These are phyloP conservation scores for Choloepus didactylus DNA, from an alignment of 2,797 vertebrate genomes.

Conservation along the genomic window DNA sequence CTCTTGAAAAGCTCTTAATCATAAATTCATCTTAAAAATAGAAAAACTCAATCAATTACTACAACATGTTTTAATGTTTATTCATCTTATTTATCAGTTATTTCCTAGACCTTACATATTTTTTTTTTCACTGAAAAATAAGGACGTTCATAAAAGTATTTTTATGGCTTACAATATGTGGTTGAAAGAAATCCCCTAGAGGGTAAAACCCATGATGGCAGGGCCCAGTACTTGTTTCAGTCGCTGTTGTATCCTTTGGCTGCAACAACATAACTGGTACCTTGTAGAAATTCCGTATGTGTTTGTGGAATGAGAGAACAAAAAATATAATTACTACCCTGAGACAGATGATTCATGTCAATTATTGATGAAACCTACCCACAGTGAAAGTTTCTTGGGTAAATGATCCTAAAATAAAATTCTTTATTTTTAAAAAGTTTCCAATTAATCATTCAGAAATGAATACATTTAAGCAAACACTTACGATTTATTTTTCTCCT, in stretches of 20 bases:
- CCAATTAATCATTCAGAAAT: not conserved
- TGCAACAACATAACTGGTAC: no score
- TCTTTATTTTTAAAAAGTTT: conserved; percentile 2
- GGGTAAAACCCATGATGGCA: not conserved
- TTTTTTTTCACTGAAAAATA: conserved; percentile 1
- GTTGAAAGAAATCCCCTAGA: not conserved
- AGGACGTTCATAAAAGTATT: not conserved
- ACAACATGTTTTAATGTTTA: not conserved
- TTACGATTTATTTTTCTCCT: not conserved
- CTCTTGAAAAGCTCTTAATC: conserved; percentile 2
- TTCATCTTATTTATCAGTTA: not conserved
- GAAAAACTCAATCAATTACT: not conserved
- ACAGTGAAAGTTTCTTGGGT: not conserved
- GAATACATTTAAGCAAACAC: not conserved
- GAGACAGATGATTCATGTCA: not conserved
- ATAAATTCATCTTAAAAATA: not conserved
- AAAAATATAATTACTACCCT: not conserved
- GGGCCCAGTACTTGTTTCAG: not conserved
- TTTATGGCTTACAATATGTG: not conserved
- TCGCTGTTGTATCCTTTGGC: not conserved
- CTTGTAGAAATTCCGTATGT: not conserved
- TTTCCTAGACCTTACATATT: not conserved
- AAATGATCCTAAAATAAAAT: not conserved
- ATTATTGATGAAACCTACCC: not conserved
- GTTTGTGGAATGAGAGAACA: not conserved